Base-by-base conservation (phyloP, 2,113 vertebrate species). In the Hipposideros armiger region DNA sequence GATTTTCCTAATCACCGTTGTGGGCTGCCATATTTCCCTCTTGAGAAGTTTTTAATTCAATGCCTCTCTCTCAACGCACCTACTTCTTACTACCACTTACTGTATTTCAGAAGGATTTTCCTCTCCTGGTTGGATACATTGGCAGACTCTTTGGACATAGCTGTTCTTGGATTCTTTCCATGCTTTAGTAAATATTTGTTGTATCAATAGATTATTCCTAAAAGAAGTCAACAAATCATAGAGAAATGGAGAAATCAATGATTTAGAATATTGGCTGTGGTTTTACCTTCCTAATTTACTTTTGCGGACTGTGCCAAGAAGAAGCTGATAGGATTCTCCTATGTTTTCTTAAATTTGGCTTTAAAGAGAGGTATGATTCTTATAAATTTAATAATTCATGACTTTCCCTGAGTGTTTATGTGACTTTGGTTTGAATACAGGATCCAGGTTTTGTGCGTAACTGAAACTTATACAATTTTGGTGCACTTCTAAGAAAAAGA, bases 41-140 rank as follows among this genome's bases (percentile, higher is more conserved):
- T 26, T 4, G 7, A 66, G n/a, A 66, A 58, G 22, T 54, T 20
- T 50, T 89, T 32, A 52, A 52, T 14, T 84, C 77, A 22, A 0
- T 64, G 7, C 45, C 36, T 72, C 28, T 40, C 9, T 40, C 67
- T 60, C 28, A 64, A 40, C 3, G 4, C 28, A 24, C 66, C 52
- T 32, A 0, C 67, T 30, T 90, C 15, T 84, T 36, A 36, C 36
- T 36, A 36, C 36, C 13, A 20, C 36, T 83, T 24, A 22, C 7
- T 81, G 20, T 69, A 58, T 69, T 87, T 91, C 83, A 85, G 45
- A 81, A 88, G 62, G 54, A 47, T 47, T 91, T 85, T 91, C 66
- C 54, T 85, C 83, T 74, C 50, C n/a, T 28, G 58, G 1, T 87
- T 15, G 52, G 17, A 69, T 42, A 40, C 42, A 50, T 90, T 70